Evolutionary conservation across 2,113 vertebrate species (phyloP), one percentile per base, ranked within the genome.

Genomic region (Nyctereutes procyonoides): DNA sequence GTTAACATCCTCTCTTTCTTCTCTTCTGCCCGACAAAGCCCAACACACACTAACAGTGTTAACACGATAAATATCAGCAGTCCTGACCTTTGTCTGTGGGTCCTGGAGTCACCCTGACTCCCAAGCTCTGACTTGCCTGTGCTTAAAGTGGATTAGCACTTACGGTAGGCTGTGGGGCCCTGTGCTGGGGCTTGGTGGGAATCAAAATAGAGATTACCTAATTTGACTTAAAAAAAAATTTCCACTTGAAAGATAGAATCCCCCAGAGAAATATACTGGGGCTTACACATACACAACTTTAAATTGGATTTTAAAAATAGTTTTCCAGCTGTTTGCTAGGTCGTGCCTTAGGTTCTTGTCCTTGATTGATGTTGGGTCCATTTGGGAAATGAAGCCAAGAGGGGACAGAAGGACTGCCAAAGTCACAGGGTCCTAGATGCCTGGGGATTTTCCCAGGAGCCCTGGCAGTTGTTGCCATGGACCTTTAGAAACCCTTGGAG

Each of bases 251-350:
- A 90, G 96, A 63, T 53, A 93, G 93, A 95, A 95, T 94, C 77
- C 95, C 91, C 94, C 55, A 87, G 97, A 94, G 97, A 97, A 93
- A 95, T 76, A 95, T 73, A 60, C 60, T 67, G 69, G 77, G 73
- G 69, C 85, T 96, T 86, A 89, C 81, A 92, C 89, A 88, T 86
- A 93, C 30, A 89, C 92, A 79, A 95, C 90, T 95, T 95, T 89
- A 96, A 97, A 97, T 65, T 97, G 92, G 89, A 95, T 98, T 97
- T 97, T 96, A 92, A 97, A 97, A 96, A 96, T 97, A 96, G 95
- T 87, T 91, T 92, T 82, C 97, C 95, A 97, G 96, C 97, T 97
- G 97, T 97, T 97, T 90, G 89, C 92, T 84, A 51, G 87, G 86
- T 95, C 76, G 0, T 84, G 32, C 76, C 93, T 92, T 58, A 82